Evolutionary conservation across 2,888 invertebrate genomes (phyloP).

Genomic region (Ennomos fuscantarius): DNA sequence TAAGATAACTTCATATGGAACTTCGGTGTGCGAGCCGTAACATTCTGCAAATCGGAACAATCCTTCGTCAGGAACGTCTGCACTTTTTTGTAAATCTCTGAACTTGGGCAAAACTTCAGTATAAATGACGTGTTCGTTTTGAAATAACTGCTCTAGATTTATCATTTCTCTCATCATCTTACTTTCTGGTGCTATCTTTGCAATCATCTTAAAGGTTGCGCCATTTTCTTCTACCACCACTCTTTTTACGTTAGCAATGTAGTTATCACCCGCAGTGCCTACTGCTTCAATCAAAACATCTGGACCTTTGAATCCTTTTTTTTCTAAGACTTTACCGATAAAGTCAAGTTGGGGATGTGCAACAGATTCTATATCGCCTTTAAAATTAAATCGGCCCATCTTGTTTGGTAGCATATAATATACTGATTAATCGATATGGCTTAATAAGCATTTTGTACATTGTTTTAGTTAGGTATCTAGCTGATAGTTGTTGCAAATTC

Average conservation of each 20-base stretch:
- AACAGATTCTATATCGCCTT: constrained; percentile 47
- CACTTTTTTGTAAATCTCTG: constrained; percentile 49
- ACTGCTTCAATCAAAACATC: constrained; percentile 47
- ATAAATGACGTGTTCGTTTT: constrained; percentile 56
- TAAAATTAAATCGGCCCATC: constrained; percentile 45
- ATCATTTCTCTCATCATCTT: constrained; percentile 39
- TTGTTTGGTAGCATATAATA: constrained; percentile 1
- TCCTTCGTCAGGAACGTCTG: constrained; percentile 48
- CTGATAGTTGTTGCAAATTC: too few relatives aligned
- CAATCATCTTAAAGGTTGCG: constrained; percentile 51
- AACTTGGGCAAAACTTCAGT: constrained; percentile 46
- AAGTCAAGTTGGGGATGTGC: constrained; percentile 47
- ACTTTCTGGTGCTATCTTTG: constrained; percentile 53
- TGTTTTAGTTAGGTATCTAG: too few relatives aligned
- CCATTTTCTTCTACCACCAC: constrained; percentile 40
- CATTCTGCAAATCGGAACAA: constrained; percentile 37
- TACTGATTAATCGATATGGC: neutral
- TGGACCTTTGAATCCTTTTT: constrained; percentile 46
- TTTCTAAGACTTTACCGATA: constrained; percentile 48
- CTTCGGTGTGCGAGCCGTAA: constrained; percentile 25
- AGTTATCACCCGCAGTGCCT: constrained; percentile 49
- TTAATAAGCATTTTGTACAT: too few relatives aligned
- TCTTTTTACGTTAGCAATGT: constrained; percentile 41
- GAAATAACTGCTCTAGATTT: constrained; percentile 41
- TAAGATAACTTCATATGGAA: constrained; percentile 36